Base-by-base conservation (phyloP, 2,888 invertebrate genomes). In the Acrobasis repandana region DNA sequence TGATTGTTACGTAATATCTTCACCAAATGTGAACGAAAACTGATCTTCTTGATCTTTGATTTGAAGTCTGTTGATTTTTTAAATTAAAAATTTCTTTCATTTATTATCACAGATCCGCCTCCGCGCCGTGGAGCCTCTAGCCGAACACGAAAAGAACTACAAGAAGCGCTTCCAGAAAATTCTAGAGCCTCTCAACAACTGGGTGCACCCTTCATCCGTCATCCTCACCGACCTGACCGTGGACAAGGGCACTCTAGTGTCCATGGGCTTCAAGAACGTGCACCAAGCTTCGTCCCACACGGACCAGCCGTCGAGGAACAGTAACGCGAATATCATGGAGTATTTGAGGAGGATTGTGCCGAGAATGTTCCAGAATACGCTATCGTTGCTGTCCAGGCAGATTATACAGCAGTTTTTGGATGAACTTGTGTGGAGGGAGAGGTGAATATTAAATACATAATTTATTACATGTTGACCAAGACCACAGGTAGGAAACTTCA, bases 361-460 rank as follows among this genome's bases (percentile, higher is more conserved):
- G 0, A 93, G 97, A 74, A 97, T 97, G 97, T 98, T 97, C 88
- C 96, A 97, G 90, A 97, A 97, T 70, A 97, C 97, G 0, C 84
- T 97, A 9, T 96, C 97, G 10, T 81, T 97, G 67, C 87, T 98
- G 0, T 97, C 96, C 1, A 93, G 96, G 54, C 96, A 96, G 84
- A 96, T 97, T 80, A 97, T 98, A 73, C 98, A 98, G 82, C 97
- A 97, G 82, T 97, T 97, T 83, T 87, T 98, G 67, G 97, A 98
- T 80, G 98, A 98, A 77, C 86, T 98, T 16, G 95, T 97, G 11
- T 98, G 98, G 97, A 93, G 98, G 62, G 97, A 98, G 81, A 88
- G 82, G 91, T 90, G 57, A 75, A 80, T 73, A 10, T 9, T 11
- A 0, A 28, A 28, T 14, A 5, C 14, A 43, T 43, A 0, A 11